Evolutionary conservation across 2,888 invertebrate species (phyloP).

Genomic region (Sinohyriopsis cumingii): DNA sequence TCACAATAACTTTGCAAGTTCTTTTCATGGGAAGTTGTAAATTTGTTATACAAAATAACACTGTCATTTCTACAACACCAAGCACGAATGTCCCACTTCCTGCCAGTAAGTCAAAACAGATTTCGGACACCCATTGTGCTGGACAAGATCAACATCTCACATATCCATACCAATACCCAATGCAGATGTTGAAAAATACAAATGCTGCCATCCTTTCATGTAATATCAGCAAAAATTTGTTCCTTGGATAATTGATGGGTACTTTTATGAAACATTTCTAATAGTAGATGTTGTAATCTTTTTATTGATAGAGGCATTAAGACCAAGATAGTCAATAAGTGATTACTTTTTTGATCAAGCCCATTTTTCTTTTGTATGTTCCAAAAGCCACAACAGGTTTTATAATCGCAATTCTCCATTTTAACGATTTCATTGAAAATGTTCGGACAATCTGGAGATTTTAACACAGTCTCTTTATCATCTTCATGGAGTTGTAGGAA

Average conservation of each 20-base stretch:
- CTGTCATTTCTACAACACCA: conserved; percentile 16
- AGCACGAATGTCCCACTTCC: conserved; percentile 29
- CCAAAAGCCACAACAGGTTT: conserved; percentile 17
- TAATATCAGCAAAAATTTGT: conserved; percentile 17
- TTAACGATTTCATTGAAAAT: conserved; percentile 21
- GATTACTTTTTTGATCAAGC: conserved; percentile 21
- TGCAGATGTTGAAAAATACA: conserved; percentile 25
- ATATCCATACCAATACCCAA: conserved; percentile 37
- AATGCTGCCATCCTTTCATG: conserved; percentile 12
- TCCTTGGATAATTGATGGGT: conserved; percentile 26
- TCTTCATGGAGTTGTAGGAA: conserved; percentile 12
- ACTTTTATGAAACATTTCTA: conserved; percentile 36
- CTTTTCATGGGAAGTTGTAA: not conserved
- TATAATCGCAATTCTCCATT: conserved; percentile 6
- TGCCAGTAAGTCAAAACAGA: conserved; percentile 25
- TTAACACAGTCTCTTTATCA: conserved; percentile 13
- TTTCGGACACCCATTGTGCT: conserved; percentile 29
- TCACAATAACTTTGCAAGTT: no score
- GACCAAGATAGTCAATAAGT: conserved; percentile 26
- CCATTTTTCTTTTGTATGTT: conserved; percentile 17
- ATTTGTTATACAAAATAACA: no score
- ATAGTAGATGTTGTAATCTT: conserved; percentile 15
- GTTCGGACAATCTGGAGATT: conserved; percentile 17
- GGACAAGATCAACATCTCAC: conserved; percentile 15
- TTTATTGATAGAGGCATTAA: conserved; percentile 19